Conservation (phyloP, 1,140 invertebrate genomes). For the Brachionus rubens region DNA sequence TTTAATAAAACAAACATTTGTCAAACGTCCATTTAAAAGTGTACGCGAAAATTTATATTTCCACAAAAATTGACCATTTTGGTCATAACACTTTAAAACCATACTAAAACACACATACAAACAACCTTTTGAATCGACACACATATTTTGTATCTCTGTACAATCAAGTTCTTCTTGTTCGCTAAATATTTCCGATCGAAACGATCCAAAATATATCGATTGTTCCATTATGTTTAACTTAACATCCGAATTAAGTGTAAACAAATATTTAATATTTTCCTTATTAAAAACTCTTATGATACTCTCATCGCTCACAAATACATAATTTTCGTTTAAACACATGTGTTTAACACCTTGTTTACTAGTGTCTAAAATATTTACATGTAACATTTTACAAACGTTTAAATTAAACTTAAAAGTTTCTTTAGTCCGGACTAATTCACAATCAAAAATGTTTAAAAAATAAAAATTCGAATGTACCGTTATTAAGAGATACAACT, state of each 20-base stretch:
- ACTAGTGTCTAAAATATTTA: conserved; percentile 12
- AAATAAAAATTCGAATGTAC: conserved; percentile 1
- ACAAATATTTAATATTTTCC: conserved; percentile 2
- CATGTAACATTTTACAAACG: not conserved
- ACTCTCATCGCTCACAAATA: not conserved
- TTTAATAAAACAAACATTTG: not conserved
- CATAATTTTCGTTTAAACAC: not conserved
- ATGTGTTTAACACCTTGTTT: conserved; percentile 3
- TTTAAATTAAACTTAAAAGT: not conserved
- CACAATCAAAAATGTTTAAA: not conserved
- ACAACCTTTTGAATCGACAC: not conserved
- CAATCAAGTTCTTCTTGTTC: not conserved
- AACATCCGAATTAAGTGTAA: not conserved
- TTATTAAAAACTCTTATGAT: conserved; percentile 6
- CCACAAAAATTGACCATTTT: conserved; percentile 25
- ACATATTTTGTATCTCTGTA: not conserved
- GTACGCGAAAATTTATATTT: not conserved
- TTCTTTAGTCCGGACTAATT: not conserved
- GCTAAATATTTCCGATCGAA: not conserved
- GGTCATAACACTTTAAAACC: conserved; percentile 21
- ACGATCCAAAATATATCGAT: not conserved
- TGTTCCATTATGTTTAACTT: not conserved
- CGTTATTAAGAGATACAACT: conserved; percentile 4
- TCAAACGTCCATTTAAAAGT: conserved; percentile 18
- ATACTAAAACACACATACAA: not conserved